Percentiles rank a stretch among this genome's conserved stretches.
Evolutionary conservation across 2,888 invertebrate genomes (phyloP).

Genomic region (Cenopis cana): DNA sequence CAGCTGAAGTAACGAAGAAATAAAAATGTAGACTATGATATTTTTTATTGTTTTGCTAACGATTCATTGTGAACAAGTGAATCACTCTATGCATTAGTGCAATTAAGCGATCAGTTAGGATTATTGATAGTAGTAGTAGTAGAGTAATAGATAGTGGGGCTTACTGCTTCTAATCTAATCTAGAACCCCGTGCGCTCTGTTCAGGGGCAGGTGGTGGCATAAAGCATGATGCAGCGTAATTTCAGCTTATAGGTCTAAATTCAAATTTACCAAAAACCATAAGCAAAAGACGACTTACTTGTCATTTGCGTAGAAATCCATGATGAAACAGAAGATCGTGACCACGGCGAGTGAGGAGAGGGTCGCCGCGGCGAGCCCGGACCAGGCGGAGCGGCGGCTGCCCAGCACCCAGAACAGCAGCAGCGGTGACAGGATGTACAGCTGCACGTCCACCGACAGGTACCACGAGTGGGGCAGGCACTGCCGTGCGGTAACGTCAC

Average conservation of each 20-base stretch:
- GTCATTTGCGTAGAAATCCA: not conserved
- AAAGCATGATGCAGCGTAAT: too few species aligned
- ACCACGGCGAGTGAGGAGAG: conserved; percentile 29
- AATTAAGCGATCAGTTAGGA: too few species aligned
- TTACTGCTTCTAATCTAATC: too few species aligned
- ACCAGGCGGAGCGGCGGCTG: conserved; percentile 47
- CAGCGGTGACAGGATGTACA: conserved; percentile 54
- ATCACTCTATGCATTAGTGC: too few species aligned
- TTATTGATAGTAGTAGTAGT: too few species aligned
- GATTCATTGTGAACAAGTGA: too few species aligned
- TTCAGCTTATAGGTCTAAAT: too few species aligned
- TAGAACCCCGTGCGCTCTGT: too few species aligned
- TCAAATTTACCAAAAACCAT: not conserved
- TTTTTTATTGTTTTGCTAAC: too few species aligned
- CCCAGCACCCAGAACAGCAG: conserved; percentile 53
- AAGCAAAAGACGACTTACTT: not conserved
- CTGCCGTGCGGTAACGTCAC: conserved; percentile 46
- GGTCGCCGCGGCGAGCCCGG: conserved; percentile 45
- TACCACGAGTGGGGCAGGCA: conserved; percentile 51
- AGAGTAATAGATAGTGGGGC: too few species aligned
- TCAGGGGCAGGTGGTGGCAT: too few species aligned
- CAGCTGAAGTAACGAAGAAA: not conserved
- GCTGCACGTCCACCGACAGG: conserved; percentile 56
- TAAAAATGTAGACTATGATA: too few species aligned
- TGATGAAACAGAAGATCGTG: conserved; percentile 19